Base-by-base conservation (phyloP, 1,140 invertebrate species). In the Lethrus apterus region DNA sequence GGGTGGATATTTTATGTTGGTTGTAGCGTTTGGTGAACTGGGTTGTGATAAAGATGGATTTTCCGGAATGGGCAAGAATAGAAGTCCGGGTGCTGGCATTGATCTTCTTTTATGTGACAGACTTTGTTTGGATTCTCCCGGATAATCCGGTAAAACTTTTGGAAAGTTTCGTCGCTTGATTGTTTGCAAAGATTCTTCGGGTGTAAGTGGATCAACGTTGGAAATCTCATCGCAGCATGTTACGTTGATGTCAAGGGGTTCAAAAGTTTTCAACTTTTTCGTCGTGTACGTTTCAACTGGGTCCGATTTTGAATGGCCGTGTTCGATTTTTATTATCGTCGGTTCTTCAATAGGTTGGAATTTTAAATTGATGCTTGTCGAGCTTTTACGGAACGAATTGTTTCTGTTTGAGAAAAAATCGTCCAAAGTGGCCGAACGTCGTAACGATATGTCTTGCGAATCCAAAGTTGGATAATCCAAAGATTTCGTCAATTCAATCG, bases 111-210 rank as follows among this genome's bases (percentile, higher is more conserved):
- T 77, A 54, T 73, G 69, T 2, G 57, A 53, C 15, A 60, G 44
- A 17, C 52, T 50, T 30, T 65, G 55, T 31, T 55, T 55, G 9
- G 21, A 15, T 2, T 24, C n/a, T 46, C 68, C 70, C 15, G 79
- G 78, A 51, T 78, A 74, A 62, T 86, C 86, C 13, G 86, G 86
- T 18, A 89, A 59, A 4, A 89, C 86, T 73, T 88, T 89, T 0
- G 85, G 86, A 61, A 81, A 88, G 57, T 88, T 88, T 49, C 83
- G 70, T 45, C 80, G 71, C 63, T 83, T 81, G 19, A 89, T 83
- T 4, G 79, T 80, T 35, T 75, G 70, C 26, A 89, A 65, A 1
- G 84, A 76, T 57, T 87, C 83, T 55, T 82, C 81, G 3, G 79
- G 74, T 7, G 74, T 78, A 9, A 81, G 54, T 10, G 66, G 65